Evolutionary conservation across 2,113 vertebrate species (phyloP).

Genomic region (Orientallactaga bullata): DNA sequence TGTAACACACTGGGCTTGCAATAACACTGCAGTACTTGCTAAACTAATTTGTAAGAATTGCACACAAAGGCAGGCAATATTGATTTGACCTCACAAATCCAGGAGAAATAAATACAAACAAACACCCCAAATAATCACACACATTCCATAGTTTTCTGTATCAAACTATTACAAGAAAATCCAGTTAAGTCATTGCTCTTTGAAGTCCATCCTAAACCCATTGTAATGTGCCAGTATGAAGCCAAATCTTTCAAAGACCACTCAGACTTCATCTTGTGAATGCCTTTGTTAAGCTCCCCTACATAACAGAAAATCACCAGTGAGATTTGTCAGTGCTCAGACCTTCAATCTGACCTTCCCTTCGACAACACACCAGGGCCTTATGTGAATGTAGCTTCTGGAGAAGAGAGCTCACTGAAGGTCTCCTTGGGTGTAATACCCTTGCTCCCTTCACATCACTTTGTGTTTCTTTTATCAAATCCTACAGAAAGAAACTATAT

Average conservation of each 20-base stretch:
- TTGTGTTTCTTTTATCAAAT: background rate
- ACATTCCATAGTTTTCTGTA: background rate
- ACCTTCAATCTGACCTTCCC: background rate
- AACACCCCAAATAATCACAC: background rate
- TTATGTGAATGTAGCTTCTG: background rate
- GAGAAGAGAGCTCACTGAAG: background rate
- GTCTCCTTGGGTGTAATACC: background rate
- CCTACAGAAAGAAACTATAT: background rate
- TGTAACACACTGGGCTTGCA: background rate
- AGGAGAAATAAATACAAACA: conserved; percentile 5
- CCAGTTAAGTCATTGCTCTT: background rate
- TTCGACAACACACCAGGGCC: background rate
- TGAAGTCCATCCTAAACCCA: background rate
- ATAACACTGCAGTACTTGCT: background rate
- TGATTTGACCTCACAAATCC: background rate
- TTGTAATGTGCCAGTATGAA: background rate
- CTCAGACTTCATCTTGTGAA: conserved; percentile 6
- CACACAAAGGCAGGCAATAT: background rate
- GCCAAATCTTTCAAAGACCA: background rate
- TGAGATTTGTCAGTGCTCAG: background rate
- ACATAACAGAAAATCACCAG: background rate
- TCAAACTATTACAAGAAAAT: background rate
- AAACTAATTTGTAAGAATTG: background rate
- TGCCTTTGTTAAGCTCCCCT: background rate
- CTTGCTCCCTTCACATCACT: background rate